Percentiles rank a stretch among this genome's conserved stretches.
These are phyloP conservation scores for Ctenicera cuprea DNA, from an alignment of 2,888 invertebrate species.

Conservation along the genomic window DNA sequence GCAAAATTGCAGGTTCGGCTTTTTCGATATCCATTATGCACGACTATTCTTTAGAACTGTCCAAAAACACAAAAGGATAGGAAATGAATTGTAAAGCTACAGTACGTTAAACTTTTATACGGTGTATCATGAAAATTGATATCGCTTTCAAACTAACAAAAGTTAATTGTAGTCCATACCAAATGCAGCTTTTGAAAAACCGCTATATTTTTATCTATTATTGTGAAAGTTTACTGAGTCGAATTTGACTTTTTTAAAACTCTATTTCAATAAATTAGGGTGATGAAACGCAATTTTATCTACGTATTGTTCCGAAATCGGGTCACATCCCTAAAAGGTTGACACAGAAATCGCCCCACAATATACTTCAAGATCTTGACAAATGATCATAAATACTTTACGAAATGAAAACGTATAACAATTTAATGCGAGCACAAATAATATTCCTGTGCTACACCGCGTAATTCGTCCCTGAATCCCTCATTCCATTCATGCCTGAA, in stretches of 20 bases:
- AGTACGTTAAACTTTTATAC: constrained; percentile 40
- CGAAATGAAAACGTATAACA: constrained; percentile 29
- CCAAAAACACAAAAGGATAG: constrained; percentile 42
- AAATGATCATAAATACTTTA: constrained; percentile 25
- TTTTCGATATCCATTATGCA: constrained; percentile 49
- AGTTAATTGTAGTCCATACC: constrained; percentile 3
- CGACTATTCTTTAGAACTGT: constrained; percentile 37
- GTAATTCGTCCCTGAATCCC: constrained; percentile 17
- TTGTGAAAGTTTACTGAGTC: constrained; percentile 21
- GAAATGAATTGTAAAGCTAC: constrained; percentile 47
- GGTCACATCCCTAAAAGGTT: constrained; percentile 11
- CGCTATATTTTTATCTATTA: constrained; percentile 12
- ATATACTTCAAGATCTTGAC: constrained; percentile 22
- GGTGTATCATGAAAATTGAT: constrained; percentile 38
- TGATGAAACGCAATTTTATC: constrained; percentile 19
- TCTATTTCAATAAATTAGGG: constrained; percentile 18
- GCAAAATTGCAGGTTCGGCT: constrained; percentile 45
- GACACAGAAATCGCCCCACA: constrained; percentile 3
- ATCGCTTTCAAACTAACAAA: constrained; percentile 33
- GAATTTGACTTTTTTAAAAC: constrained; percentile 8
- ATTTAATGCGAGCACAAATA: constrained; percentile 24
- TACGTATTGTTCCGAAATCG: constrained; percentile 9
- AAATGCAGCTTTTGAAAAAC: not conserved
- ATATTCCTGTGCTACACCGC: constrained; percentile 25
- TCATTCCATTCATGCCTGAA: constrained; percentile 26